A percentile compares a stretch with the other conserved stretches of the same genome.
phyloP scores from a whole-genome alignment of 2,113 vertebrate species.

The Rhea pennata region DNA sequence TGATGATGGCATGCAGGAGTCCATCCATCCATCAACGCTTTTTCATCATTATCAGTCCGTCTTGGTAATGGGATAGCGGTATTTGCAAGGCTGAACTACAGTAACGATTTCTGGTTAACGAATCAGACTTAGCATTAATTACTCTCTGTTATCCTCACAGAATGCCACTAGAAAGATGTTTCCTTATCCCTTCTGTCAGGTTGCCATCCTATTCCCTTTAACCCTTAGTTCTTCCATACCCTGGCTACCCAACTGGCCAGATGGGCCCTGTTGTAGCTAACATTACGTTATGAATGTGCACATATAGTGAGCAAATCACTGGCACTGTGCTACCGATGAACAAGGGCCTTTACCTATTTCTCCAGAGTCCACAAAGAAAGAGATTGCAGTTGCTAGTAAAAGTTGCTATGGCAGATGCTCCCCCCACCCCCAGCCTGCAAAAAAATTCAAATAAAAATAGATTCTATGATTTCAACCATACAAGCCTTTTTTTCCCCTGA shows the following conservation, averaged over 20 bases:
- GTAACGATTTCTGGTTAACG: background rate
- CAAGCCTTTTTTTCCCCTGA: background rate
- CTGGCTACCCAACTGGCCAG: background rate
- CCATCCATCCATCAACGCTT: background rate
- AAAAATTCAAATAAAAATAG: background rate
- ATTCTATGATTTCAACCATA: background rate
- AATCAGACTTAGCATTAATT: conserved; percentile 11
- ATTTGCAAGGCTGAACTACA: background rate
- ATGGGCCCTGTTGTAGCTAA: background rate
- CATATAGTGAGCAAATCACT: background rate
- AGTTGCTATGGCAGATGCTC: background rate
- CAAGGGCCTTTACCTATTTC: background rate
- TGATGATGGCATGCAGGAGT: background rate
- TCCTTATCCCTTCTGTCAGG: conserved; percentile 34
- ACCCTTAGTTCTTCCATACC: background rate
- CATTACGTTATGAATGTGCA: background rate
- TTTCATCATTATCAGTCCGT: background rate
- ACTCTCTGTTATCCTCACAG: conserved; percentile 3
- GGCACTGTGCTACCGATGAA: background rate
- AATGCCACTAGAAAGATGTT: background rate
- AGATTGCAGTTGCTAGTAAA: background rate
- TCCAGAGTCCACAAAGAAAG: background rate
- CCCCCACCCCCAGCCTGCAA: background rate
- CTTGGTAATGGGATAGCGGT: background rate
- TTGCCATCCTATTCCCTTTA: conserved; percentile 42